phyloP scores from a whole-genome alignment of 2,888 invertebrate species.

The Caenorhabditis sulstoni region DNA sequence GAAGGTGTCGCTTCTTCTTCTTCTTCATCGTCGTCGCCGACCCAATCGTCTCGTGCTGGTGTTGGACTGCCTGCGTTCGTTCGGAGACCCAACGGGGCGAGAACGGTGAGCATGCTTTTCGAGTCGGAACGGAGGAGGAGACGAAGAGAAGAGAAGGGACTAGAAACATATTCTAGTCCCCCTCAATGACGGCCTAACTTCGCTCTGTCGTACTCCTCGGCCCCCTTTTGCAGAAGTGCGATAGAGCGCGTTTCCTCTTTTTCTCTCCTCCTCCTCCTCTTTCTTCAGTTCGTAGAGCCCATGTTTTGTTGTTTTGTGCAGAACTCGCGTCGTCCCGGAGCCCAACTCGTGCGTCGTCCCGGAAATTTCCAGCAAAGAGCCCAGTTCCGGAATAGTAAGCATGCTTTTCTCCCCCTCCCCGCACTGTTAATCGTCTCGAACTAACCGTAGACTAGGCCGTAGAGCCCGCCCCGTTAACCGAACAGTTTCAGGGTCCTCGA shows the following conservation, averaged over 20 bases:
- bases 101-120: conserved; percentile 33
- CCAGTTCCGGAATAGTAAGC: conserved; percentile 52
- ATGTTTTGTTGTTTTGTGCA: conserved; percentile 27
- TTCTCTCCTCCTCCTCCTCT: too few species aligned
- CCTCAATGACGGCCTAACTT: too few species aligned
- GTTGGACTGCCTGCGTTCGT: conserved; percentile 40
- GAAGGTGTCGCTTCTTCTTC: conserved; percentile 34
- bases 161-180: too few species aligned
- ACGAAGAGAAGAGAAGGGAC: neutral
- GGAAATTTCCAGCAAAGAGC: conserved; percentile 22
- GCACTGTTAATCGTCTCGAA: too few species aligned
- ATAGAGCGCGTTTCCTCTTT: too few species aligned
- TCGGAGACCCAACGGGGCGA: conserved; percentile 39
- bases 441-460: too few species aligned
- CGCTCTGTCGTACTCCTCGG: too few species aligned
- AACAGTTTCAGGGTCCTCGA: too few species aligned
- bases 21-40: too few species aligned
- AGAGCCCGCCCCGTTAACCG: too few species aligned
- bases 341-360: conserved; percentile 32
- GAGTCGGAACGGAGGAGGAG: neutral
- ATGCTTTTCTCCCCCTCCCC: conserved; percentile 18
- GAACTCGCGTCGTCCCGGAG: conserved; percentile 46
- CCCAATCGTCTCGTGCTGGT: conserved; percentile 32
- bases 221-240: too few species aligned
- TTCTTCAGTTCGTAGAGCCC: neutral